Evolutionary conservation across 2,797 vertebrate genomes (phyloP).

Genomic region (Bucorvus abyssinicus): DNA sequence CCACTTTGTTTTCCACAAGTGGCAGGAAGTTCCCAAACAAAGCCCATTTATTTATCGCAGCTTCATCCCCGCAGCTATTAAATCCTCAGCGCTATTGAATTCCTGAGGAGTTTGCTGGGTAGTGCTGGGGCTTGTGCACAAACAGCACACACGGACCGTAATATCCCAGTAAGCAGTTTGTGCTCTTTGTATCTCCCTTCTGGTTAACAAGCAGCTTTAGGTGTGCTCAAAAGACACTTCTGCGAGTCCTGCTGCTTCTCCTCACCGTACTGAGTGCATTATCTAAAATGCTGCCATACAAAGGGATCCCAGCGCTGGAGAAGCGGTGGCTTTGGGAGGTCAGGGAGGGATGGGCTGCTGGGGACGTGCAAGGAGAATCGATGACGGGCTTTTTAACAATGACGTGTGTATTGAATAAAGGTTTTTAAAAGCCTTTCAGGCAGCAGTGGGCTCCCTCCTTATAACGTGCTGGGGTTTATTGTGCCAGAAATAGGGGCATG

Average conservation of each 20-base stretch:
- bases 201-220: not conserved
- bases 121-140: fast-evolving
- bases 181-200: not conserved
- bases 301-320: not conserved
- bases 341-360: not conserved
- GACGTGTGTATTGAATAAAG: not conserved
- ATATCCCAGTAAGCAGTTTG: not conserved
- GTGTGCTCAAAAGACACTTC: not conserved
- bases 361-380: not conserved
- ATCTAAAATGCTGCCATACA: not conserved
- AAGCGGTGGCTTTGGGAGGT: not conserved
- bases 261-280: fast-evolving
- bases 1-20: not conserved
- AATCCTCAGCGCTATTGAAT: not conserved
- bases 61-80: not conserved
- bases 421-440: not conserved
- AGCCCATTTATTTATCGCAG: not conserved
- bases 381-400: not conserved
- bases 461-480: not conserved
- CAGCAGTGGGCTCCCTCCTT: not conserved
- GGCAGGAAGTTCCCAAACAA: constrained; percentile 6
- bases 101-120: not conserved
- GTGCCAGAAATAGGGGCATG: not conserved
- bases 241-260: not conserved
- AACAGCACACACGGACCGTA: fast-evolving